Percentiles rank a stretch among this genome's conserved stretches.
phyloP scores from a whole-genome alignment of 2,888 invertebrate genomes.

The Perizoma affinitatum region DNA sequence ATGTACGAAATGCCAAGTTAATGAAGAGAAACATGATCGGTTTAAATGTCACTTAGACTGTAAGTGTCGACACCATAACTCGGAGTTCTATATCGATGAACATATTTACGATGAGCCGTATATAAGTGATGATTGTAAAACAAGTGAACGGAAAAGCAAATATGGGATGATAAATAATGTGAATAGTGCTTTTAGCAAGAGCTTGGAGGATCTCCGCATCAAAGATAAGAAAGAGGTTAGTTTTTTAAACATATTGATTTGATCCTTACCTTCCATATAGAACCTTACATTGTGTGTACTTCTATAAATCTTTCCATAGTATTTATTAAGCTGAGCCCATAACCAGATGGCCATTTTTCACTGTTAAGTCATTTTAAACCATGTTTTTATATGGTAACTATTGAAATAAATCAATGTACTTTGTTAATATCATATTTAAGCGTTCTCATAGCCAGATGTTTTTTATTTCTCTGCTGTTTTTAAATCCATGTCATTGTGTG shows the following conservation, averaged over 20 bases:
- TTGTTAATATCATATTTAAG: no score
- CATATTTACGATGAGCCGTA: slow-evolving; percentile 87
- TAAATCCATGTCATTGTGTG: no score
- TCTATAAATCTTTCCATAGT: no score
- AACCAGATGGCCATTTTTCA: no score
- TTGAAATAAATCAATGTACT: no score
- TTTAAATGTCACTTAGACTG: slow-evolving; percentile 76
- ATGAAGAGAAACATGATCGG: slow-evolving; percentile 53
- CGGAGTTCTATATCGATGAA: slow-evolving; percentile 72
- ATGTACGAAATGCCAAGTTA: slow-evolving; percentile 61
- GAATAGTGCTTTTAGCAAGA: slow-evolving; percentile 51
- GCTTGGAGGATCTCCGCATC: slow-evolving; percentile 61
- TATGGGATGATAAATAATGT: slow-evolving; percentile 64
- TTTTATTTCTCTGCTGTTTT: no score
- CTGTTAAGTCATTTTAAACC: no score
- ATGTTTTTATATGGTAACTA: no score
- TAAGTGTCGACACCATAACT: slow-evolving; percentile 58
- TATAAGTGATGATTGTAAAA: slow-evolving; percentile 41
- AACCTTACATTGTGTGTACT: no score
- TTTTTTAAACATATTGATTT: slow-evolving; percentile 14
- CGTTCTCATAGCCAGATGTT: no score
- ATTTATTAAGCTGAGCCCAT: no score
- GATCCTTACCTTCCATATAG: no score
- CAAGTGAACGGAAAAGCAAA: slow-evolving; percentile 37
- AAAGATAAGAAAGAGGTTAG: slow-evolving; percentile 52